These are phyloP conservation scores for Subacronicta megacephala DNA, from an alignment of 2,888 invertebrate species.

Conservation along the genomic window DNA sequence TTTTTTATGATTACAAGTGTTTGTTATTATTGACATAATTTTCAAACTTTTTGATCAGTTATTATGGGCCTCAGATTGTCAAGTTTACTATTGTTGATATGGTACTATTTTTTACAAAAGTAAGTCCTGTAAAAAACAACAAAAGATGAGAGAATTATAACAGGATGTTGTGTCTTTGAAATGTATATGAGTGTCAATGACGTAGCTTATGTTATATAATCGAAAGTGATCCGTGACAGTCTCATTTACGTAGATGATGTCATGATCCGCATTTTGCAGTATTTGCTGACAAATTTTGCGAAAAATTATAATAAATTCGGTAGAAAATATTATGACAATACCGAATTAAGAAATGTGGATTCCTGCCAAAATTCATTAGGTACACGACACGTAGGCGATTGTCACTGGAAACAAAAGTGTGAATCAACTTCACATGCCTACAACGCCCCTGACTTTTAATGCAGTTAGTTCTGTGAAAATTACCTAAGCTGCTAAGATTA, in stretches of 20 bases:
- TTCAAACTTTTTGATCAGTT: too few species aligned
- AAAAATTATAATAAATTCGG: slow-evolving; percentile 17
- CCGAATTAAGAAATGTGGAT: slow-evolving; percentile 29
- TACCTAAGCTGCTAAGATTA: slow-evolving; percentile 40
- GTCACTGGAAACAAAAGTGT: slow-evolving; percentile 41
- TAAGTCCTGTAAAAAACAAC: too few species aligned
- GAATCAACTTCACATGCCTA: slow-evolving; percentile 54
- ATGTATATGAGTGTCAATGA: slow-evolving; percentile 26
- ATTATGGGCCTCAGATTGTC: too few species aligned
- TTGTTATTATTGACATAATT: too few species aligned
- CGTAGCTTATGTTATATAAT: slow-evolving; percentile 55
- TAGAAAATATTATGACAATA: slow-evolving; percentile 5
- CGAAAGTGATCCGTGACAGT: slow-evolving; percentile 59
- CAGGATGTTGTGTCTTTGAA: slow-evolving; percentile 29
- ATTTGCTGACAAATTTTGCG: slow-evolving; percentile 15
- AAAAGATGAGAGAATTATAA: slow-evolving; percentile 14
- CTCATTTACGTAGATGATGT: slow-evolving; percentile 70
- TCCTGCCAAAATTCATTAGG: slow-evolving; percentile 16
- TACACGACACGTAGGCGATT: slow-evolving; percentile 19
- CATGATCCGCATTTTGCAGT: slow-evolving; percentile 40
- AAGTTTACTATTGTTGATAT: too few species aligned
- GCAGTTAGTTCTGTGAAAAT: slow-evolving; percentile 44
- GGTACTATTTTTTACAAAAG: too few species aligned
- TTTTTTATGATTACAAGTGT: slow-evolving; percentile 12
- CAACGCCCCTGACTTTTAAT: slow-evolving; percentile 34